These are phyloP conservation scores for Kryptolebias ocellatus DNA, from an alignment of 2,797 vertebrate genomes.

Conservation along the genomic window DNA sequence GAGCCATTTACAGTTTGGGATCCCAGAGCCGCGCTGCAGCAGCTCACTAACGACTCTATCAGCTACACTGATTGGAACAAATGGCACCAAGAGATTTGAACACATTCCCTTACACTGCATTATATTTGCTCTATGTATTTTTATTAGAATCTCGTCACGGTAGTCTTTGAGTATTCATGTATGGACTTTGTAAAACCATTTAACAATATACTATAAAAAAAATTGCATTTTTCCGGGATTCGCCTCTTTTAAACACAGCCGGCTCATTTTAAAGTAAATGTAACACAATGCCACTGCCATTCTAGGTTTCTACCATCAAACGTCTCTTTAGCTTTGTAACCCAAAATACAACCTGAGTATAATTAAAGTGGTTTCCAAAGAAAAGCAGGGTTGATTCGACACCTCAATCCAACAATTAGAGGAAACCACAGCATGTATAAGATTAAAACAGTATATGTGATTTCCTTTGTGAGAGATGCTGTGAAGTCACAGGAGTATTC, in stretches of 20 bases:
- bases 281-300: background rate
- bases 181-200: constrained; percentile 44
- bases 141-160: constrained; percentile 60
- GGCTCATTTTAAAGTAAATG: constrained; percentile 3
- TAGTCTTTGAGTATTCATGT: constrained; percentile 39
- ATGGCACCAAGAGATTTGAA: constrained; percentile 88
- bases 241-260: background rate
- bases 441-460: constrained; percentile 73
- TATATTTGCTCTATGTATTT: constrained; percentile 80
- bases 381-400: constrained; percentile 53
- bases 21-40: constrained; percentile 76
- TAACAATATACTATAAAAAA: background rate
- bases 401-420: constrained; percentile 76
- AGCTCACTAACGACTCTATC: constrained; percentile 88
- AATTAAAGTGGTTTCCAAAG: constrained; percentile 64
- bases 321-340: constrained; percentile 50
- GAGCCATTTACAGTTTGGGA: constrained; percentile 82
- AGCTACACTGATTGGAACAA: constrained; percentile 89
- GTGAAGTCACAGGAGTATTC: constrained; percentile 83
- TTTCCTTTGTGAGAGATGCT: constrained; percentile 70
- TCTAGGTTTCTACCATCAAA: constrained; percentile 42
- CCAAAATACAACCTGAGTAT: constrained; percentile 39
- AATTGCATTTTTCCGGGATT: background rate
- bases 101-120: constrained; percentile 83
- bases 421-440: constrained; percentile 67